Base-by-base conservation (phyloP, 1,140 invertebrate species). In the Drosophila pectinifera region DNA sequence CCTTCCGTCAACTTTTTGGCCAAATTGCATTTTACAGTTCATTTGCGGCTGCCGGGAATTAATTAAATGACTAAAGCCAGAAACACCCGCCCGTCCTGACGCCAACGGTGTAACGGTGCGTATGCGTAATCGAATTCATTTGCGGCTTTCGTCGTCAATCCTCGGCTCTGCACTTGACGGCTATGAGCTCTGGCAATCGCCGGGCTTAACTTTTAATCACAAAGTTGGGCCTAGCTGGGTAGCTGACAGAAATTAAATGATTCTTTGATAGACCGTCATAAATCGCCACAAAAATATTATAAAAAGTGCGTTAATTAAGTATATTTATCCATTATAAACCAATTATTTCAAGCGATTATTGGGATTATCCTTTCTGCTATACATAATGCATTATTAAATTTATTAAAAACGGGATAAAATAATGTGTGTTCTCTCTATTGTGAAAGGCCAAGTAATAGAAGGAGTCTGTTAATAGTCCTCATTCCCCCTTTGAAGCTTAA, bases 121-220 rank as follows among this genome's bases (percentile, higher is more conserved):
- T 79, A 82, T 69, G 42, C 69, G 75, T 74, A 76, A 88, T 88
- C 59, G 45, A 78, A 64, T 79, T 68, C 64, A 64, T 76, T 76
- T 46, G 20, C 61, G 31, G 46, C 45, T 49, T 39, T 45, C 41
- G 26, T n/a, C n/a, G 31, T 38, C 63, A 74, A 73, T 74, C 57
- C 57, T 65, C 36, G 62, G 63, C 38, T 49, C 49, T 42, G 38
- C 64, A 22, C 36, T 31, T 31, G 54, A 75, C 26, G 34, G 38
- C 24, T 34, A 70, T 48, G 42, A 68, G 41, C 65, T 38, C 39
- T 38, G 65, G 38, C 65, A 69, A 69, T 53, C 28, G 59, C 26
- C 36, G 28, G 26, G 48, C 48, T 67, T 67, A 54, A 67, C 48
- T 65, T 45, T 67, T 53, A 45, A 69, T 67, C 46, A 31, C 10